phyloP scores from a whole-genome alignment of 2,888 invertebrate species.

The Ophioninae sp. region DNA sequence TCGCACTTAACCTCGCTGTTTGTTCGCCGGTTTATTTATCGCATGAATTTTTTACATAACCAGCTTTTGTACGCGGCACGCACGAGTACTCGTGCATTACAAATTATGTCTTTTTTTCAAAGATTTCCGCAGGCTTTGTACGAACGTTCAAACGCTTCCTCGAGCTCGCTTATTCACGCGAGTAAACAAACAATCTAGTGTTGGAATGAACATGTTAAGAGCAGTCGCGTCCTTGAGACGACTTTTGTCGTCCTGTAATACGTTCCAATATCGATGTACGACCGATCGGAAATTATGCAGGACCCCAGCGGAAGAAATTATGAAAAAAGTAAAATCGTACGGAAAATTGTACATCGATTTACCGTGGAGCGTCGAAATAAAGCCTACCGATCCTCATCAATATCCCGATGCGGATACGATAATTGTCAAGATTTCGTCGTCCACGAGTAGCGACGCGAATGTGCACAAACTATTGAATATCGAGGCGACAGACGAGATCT shows the following conservation, averaged over 20 bases:
- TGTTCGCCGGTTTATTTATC: slow-evolving; percentile 22
- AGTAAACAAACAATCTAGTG: slow-evolving; percentile 5
- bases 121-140: background rate
- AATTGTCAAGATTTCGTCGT: slow-evolving; percentile 57
- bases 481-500: slow-evolving; percentile 48
- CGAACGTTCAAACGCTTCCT: background rate
- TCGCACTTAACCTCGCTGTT: background rate
- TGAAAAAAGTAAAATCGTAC: slow-evolving; percentile 63
- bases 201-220: slow-evolving; percentile 39
- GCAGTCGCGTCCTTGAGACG: slow-evolving; percentile 19
- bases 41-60: slow-evolving; percentile 31
- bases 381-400: slow-evolving; percentile 65
- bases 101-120: background rate
- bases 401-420: slow-evolving; percentile 67
- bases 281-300: slow-evolving; percentile 21
- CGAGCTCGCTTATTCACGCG: slow-evolving; percentile 11
- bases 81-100: slow-evolving; percentile 3
- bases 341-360: slow-evolving; percentile 65
- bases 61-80: slow-evolving; percentile 5
- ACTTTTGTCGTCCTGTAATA: slow-evolving; percentile 27
- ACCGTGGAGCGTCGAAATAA: slow-evolving; percentile 65
- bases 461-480: slow-evolving; percentile 56
- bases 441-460: background rate
- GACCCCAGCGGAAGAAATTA: slow-evolving; percentile 44
- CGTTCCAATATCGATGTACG: slow-evolving; percentile 3